Base-by-base conservation (phyloP, 2,797 vertebrate genomes). In the Hoplostethus atlanticus region DNA sequence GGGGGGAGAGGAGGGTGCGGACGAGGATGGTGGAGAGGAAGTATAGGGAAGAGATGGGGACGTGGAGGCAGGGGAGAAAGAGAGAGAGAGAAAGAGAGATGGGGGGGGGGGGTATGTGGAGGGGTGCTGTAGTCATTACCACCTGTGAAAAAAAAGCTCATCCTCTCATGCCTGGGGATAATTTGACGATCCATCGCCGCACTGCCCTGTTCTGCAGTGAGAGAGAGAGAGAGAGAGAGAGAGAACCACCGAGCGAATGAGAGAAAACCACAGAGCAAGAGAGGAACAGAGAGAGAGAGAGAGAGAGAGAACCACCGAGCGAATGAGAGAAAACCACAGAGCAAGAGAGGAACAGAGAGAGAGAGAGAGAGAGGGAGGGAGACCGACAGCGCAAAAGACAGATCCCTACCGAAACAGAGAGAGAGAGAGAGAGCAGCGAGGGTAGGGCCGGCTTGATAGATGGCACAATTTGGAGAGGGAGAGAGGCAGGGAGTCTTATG, bases 401-500 rank as follows among this genome's bases (percentile, higher is more conserved):
- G 17, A 52, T 46, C 44, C 44, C 44, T 15, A 46, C 44, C 10
- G 17, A 7, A 38, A 64, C 42, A 51, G 62, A 52, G 16, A 13
- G 16, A 13, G 30, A 13, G 53, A 42, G 58, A 46, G 80, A 81
- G 76, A 53, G 77, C 42, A 77, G 85, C 12, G 47, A 54, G 76
- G 65, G 83, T 42, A 58, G 72, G 46, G 52, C 65, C 77, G 16
- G 79, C 78, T 88, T 94, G 94, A 95, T 94, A 92, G 92, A 95
- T 94, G 89, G 92, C 58, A 94, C 92, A 93, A 92, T 94, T 93
- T 94, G 86, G 87, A 85, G 80, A 80, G 78, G 81, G 81, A 90
- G 89, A 92, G 92, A 91, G 86, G 87, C 81, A 79, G 90, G 88
- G 89, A 92, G 91, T 93, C 91, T 92, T 93, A 93, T 94, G 91